Conservation (phyloP, 2,888 invertebrate genomes). For the Bruchidius siliquastri region DNA sequence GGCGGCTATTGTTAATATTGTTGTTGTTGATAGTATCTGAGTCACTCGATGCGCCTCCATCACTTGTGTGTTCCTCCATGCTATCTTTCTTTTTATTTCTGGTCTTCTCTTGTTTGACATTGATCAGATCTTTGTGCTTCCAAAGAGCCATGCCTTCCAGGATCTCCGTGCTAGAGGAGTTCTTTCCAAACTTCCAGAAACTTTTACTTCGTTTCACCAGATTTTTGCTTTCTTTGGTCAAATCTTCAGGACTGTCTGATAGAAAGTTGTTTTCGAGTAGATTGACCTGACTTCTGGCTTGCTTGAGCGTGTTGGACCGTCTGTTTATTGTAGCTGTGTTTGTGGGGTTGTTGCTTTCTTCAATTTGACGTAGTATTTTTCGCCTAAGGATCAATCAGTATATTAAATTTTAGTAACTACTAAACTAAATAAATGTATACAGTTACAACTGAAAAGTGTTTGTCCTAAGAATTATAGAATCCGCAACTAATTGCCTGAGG, state of each 20-base stretch:
- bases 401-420: conserved; percentile 9
- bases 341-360: conserved; percentile 38
- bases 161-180: conserved; percentile 66
- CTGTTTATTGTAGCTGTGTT: conserved; percentile 17
- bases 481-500: too few relatives aligned
- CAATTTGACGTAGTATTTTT: conserved; percentile 15
- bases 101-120: conserved; percentile 49
- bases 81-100: conserved; percentile 18
- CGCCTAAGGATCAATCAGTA: conserved; percentile 11
- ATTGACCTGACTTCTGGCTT: conserved; percentile 43
- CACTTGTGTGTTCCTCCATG: conserved; percentile 41
- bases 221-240: conserved; percentile 57
- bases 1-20: conserved; percentile 35
- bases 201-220: conserved; percentile 79
- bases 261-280: conserved; percentile 46
- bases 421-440: too few relatives aligned
- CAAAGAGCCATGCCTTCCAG: conserved; percentile 83
- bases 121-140: conserved; percentile 80
- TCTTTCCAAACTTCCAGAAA: conserved; percentile 77
- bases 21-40: conserved; percentile 46
- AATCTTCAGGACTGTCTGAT: conserved; percentile 55
- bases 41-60: conserved; percentile 43
- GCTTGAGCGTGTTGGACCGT: conserved; percentile 28
- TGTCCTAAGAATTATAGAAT: too few relatives aligned
- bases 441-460: too few relatives aligned